Conservation (phyloP, 2,113 vertebrate genomes). For the Cryptomyrus ogoouensis region DNA sequence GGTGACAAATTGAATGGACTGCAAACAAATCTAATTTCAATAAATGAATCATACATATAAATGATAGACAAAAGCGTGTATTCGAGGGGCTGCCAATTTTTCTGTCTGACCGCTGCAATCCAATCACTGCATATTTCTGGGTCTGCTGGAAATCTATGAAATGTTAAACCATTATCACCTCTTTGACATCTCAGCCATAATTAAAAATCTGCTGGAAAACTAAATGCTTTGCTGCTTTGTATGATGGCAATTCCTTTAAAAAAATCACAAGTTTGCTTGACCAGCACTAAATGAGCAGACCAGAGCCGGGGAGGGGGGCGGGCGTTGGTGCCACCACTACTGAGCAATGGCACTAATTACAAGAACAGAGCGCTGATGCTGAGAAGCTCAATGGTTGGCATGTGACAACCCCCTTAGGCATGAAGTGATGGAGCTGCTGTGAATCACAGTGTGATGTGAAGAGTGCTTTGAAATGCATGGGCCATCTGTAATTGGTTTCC, state of each 20-base stretch:
- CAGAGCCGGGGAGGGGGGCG: too few species aligned
- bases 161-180: background rate
- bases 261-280: background rate
- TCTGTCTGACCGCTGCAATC: background rate
- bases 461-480: background rate
- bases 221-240: background rate
- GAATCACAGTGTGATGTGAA: background rate
- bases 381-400: background rate
- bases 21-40: background rate
- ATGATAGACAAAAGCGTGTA: background rate
- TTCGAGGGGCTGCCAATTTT: too few species aligned
- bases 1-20: background rate
- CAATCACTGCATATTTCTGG: background rate
- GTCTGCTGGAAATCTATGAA: background rate
- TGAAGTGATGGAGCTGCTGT: background rate
- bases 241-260: background rate
- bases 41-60: background rate
- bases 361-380: background rate
- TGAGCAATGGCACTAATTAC: background rate
- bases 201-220: background rate
- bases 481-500: background rate
- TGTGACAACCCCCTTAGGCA: background rate
- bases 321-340: too few species aligned
- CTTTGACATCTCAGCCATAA: background rate
- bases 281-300: too few species aligned